Evolutionary conservation across 2,797 vertebrate genomes (phyloP), one percentile per base, ranked within the genome.

Genomic region (Novumbra hubbsi): DNA sequence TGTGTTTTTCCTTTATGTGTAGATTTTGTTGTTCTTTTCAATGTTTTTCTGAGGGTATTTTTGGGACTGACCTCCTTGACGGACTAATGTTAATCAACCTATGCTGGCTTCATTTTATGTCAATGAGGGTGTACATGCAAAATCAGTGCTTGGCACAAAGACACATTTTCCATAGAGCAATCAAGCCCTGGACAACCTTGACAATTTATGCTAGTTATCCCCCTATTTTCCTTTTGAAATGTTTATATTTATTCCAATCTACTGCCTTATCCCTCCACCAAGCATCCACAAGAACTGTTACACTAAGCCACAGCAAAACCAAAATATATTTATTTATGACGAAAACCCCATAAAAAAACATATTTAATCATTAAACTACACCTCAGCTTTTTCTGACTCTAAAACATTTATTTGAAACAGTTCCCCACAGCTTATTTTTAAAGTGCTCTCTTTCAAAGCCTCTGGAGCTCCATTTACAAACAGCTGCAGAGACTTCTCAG

Each of bases 391-490:
- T 70, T 62, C 48, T 48, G 12, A 21, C 16, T 74, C 73, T 76
- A 45, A 76, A 74, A 74, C 24, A 78, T 80, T 78, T 60, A 78
- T 74, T 72, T 48, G 52, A 72, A 41, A 65, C 32, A 17, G 65
- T 73, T 27, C 55, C 55, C 27, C 34, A 24, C 17, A 50, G 17
- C 69, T 48, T 63, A 49, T 71, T 55, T 45, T 45, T 45, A 70
- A 68, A 68, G 66, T 68, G 66, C 66, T 48, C 48, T 70, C 27
- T 55, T 52, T 70, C 48, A 28, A 19, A 52, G 11, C 9, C 30
- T 71, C 69, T 38, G 45, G 67, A 69, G 67, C 24, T 48, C 5
- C 15, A 41, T 45, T 34, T 32, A 52, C 1, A 32, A 57, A 34
- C 16, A 28, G 9, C 66, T 15, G 66, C 38, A 14, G 64, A 41